Conservation (phyloP, 2,888 invertebrate species). For the Agonum fuliginosum region DNA sequence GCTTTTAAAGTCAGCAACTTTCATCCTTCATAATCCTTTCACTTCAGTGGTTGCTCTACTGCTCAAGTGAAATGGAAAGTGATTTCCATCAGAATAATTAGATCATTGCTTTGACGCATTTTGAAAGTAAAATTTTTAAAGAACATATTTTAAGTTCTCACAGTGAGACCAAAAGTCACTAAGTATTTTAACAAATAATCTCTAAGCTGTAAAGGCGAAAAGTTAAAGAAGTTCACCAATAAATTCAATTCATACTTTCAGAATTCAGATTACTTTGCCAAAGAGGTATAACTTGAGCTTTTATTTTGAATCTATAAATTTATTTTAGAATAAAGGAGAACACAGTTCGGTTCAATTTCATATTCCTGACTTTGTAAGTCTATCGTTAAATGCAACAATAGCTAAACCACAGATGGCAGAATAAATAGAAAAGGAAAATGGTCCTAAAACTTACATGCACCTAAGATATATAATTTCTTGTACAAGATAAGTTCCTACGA, state of each 20-base stretch:
- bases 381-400: too few relatives aligned
- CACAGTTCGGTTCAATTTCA: too few relatives aligned
- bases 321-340: too few relatives aligned
- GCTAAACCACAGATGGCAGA: too few relatives aligned
- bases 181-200: constrained; percentile 24
- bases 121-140: constrained; percentile 40
- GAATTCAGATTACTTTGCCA: too few relatives aligned
- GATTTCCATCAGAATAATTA: constrained; percentile 32
- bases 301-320: neutral
- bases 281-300: neutral
- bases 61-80: constrained; percentile 46
- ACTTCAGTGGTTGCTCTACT: constrained; percentile 26
- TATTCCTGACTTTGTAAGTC: too few relatives aligned
- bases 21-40: constrained; percentile 25
- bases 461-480: too few relatives aligned
- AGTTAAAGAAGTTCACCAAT: constrained; percentile 19
- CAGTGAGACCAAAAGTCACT: constrained; percentile 20
- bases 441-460: too few relatives aligned
- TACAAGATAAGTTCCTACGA: too few relatives aligned
- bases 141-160: constrained; percentile 7
- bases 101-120: constrained; percentile 11
- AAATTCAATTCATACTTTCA: neutral
- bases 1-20: neutral
- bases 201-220: neutral
- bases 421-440: too few relatives aligned